Conservation (phyloP, 2,797 vertebrate species). For the Streptopelia turtur region DNA sequence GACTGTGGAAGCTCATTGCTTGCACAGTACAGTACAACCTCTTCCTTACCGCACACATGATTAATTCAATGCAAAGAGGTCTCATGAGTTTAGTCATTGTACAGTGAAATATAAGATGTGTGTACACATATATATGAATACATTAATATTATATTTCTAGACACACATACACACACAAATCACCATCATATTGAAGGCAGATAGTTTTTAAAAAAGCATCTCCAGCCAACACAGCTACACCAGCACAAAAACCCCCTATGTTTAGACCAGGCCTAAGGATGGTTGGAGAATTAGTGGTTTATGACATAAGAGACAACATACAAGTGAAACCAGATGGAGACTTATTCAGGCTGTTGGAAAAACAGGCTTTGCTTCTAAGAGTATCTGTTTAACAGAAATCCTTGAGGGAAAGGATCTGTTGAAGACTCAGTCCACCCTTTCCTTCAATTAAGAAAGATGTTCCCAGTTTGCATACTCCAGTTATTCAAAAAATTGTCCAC, state of each 20-base stretch:
- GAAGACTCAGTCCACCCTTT: conserved; percentile 59
- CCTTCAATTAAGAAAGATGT: conserved; percentile 52
- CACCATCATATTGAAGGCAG: conserved; percentile 52
- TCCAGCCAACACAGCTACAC: conserved; percentile 39
- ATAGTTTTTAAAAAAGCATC: background rate
- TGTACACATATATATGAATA: background rate
- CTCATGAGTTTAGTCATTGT: background rate
- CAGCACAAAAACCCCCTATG: conserved; percentile 44
- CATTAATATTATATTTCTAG: conserved; percentile 30
- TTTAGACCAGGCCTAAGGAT: conserved; percentile 67
- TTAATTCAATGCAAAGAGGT: background rate
- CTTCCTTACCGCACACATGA: background rate
- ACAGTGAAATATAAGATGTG: background rate
- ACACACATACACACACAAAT: conserved; percentile 47
- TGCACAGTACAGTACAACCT: background rate
- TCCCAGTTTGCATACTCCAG: conserved; percentile 23
- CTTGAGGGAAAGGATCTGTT: conserved; percentile 62
- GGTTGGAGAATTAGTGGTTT: conserved; percentile 74
- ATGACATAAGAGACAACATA: conserved; percentile 72
- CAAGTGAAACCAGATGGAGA: conserved; percentile 73
- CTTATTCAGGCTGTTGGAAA: conserved; percentile 66
- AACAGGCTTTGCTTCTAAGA: conserved; percentile 64
- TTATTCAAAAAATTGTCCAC: background rate
- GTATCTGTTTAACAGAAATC: conserved; percentile 68
- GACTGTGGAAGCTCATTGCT: background rate